Evolutionary conservation across 2,797 vertebrate genomes (phyloP).

Genomic region (Ammospiza maritima): DNA sequence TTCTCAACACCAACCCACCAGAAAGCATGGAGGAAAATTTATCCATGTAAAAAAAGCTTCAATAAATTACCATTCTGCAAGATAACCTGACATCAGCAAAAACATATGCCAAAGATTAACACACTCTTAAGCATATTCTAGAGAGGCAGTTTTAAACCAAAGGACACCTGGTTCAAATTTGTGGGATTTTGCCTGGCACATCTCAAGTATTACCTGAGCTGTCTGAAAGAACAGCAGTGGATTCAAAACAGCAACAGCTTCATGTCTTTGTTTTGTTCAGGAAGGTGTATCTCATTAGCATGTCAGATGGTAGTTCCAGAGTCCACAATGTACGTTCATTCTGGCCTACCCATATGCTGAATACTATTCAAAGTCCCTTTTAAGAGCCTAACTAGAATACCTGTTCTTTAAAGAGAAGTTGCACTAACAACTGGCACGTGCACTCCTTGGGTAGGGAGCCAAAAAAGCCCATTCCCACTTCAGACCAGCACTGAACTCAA

Average conservation of each 20-base stretch:
- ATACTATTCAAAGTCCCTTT: background rate
- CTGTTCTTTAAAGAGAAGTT: background rate
- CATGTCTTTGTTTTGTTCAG: background rate
- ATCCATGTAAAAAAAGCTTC: background rate
- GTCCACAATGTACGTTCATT: background rate
- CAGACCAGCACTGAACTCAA: background rate
- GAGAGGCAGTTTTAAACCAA: background rate
- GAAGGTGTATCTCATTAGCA: background rate
- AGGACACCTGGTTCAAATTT: background rate
- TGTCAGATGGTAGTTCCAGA: background rate
- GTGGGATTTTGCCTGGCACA: background rate
- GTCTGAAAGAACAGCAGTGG: background rate
- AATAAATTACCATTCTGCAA: background rate
- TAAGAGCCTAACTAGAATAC: background rate
- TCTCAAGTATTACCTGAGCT: background rate
- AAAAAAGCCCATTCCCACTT: background rate
- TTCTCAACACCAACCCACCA: background rate
- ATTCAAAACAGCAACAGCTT: background rate
- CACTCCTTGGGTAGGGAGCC: background rate
- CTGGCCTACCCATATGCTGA: background rate
- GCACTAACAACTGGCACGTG: background rate
- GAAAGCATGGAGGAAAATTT: background rate
- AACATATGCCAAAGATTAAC: background rate
- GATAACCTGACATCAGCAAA: background rate
- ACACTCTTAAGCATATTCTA: background rate